These are phyloP conservation scores for Actinia tenebrosa DNA, from an alignment of 64 coral and sea anemone species.

Conservation along the genomic window DNA sequence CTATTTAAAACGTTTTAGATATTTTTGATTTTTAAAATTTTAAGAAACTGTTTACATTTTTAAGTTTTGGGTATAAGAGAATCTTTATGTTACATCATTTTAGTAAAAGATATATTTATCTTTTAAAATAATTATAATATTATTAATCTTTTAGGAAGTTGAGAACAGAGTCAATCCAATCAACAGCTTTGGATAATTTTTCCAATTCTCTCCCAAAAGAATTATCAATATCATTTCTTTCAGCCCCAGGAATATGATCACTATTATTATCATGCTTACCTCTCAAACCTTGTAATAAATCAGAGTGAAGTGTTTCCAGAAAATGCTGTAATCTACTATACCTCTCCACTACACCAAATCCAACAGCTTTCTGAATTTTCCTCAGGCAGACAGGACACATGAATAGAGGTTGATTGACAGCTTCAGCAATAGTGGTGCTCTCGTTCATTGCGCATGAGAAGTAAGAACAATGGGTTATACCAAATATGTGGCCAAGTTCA, in stretches of 20 bases:
- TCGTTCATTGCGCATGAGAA: slow-evolving; percentile 96
- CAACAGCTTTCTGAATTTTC: slow-evolving; percentile 74
- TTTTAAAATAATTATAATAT: not conserved
- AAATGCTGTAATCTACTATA: slow-evolving; percentile 21
- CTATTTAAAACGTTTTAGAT: too few relatives aligned
- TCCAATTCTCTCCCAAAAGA: not conserved
- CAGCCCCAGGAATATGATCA: not conserved
- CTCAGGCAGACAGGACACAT: slow-evolving; percentile 87
- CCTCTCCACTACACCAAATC: slow-evolving; percentile 59
- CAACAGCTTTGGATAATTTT: not conserved
- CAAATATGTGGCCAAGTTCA: slow-evolving; percentile 85
- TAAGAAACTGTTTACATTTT: too few relatives aligned
- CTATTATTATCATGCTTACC: not conserved
- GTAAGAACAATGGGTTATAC: slow-evolving; percentile 85
- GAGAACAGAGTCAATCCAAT: slow-evolving; percentile 25
- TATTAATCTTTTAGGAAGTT: not conserved
- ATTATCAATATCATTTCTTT: not conserved
- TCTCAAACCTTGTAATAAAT: not conserved
- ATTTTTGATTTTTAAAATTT: too few relatives aligned
- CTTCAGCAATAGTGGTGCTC: slow-evolving; percentile 62
- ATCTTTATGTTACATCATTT: too few relatives aligned
- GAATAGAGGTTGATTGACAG: slow-evolving; percentile 79
- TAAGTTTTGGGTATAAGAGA: too few relatives aligned
- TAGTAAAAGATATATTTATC: too few relatives aligned
- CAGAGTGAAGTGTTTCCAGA: slow-evolving; percentile 3